Conservation (phyloP, 2,797 vertebrate species). For the Amblyraja radiata region DNA sequence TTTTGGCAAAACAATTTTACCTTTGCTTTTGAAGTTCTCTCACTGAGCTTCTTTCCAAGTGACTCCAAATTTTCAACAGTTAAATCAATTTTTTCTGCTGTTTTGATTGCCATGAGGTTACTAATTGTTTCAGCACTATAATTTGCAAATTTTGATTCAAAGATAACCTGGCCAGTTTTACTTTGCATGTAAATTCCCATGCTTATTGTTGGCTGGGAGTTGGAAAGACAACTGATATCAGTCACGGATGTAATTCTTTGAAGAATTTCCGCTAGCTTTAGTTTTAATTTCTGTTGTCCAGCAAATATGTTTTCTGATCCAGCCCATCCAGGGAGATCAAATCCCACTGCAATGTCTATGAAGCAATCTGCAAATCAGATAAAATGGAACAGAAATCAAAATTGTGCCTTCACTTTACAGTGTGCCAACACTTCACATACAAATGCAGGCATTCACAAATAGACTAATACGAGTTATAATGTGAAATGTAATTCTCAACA, state of each 20-base stretch:
- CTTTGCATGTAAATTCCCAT: constrained; percentile 54
- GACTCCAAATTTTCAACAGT: constrained; percentile 46
- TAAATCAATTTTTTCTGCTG: constrained; percentile 47
- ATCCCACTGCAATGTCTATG: constrained; percentile 69
- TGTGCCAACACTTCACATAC: background rate
- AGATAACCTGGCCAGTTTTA: constrained; percentile 40
- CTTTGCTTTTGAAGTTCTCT: background rate
- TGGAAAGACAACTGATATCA: constrained; percentile 50
- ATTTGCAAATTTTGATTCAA: constrained; percentile 50
- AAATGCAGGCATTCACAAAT: background rate
- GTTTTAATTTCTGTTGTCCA: constrained; percentile 56
- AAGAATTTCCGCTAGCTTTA: constrained; percentile 60
- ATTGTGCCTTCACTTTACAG: background rate
- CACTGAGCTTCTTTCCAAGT: constrained; percentile 37
- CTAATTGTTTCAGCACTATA: constrained; percentile 49
- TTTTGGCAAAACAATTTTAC: background rate
- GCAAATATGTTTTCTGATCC: constrained; percentile 45
- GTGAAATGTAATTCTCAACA: background rate
- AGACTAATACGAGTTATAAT: background rate
- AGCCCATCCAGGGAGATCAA: constrained; percentile 61
- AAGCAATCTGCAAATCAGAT: constrained; percentile 56
- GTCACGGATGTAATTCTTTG: constrained; percentile 49
- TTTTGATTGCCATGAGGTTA: constrained; percentile 42
- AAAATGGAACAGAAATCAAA: background rate
- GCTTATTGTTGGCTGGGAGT: constrained; percentile 48